Conservation (phyloP, 1,140 invertebrate genomes). For the Bombus pyrosoma region DNA sequence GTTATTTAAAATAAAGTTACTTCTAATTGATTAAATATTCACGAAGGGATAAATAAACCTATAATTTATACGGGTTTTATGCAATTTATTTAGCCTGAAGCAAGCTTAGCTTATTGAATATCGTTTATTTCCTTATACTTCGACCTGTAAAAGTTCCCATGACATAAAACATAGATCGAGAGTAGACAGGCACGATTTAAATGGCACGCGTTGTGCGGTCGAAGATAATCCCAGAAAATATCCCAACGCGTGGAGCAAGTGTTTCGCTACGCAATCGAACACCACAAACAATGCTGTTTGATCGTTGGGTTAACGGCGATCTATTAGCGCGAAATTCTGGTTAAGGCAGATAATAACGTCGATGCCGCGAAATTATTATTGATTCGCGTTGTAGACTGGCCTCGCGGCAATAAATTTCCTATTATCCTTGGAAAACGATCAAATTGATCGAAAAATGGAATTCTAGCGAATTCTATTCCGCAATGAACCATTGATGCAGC, state of each 20-base stretch:
- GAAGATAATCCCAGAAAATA: constrained; percentile 30
- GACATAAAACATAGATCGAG: constrained; percentile 1
- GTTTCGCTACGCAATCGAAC: constrained; percentile 9
- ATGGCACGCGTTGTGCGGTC: not conserved
- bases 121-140: not conserved
- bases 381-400: not conserved
- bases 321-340: constrained; percentile 18
- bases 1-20: no score
- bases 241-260: not conserved
- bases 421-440: not conserved
- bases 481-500: no score
- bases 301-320: constrained; percentile 34
- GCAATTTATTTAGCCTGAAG: not conserved
- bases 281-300: constrained; percentile 21
- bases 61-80: not conserved
- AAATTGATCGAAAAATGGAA: not conserved
- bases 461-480: not conserved
- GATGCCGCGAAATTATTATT: constrained; percentile 22
- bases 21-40: not conserved
- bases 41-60: not conserved
- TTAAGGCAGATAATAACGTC: constrained; percentile 10
- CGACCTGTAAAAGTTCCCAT: not conserved
- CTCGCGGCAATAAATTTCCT: constrained; percentile 4
- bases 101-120: no score
- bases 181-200: not conserved